Evolutionary conservation across 1,140 invertebrate species (phyloP).

Genomic region (Drosophila micromelanica): DNA sequence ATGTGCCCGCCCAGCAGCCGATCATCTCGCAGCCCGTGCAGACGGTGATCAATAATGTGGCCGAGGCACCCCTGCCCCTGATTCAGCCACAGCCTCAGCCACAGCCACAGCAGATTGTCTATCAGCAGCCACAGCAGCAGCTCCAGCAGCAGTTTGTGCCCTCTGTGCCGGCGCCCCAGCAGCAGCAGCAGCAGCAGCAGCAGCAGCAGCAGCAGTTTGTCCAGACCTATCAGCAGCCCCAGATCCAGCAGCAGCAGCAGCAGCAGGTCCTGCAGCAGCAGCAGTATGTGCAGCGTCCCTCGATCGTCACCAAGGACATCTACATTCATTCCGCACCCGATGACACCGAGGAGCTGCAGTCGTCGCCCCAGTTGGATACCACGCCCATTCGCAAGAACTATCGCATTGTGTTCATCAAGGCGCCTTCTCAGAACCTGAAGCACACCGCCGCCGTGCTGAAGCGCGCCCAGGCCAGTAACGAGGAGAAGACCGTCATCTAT

Average conservation of each 20-base stretch:
- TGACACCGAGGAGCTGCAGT: conserved; percentile 69
- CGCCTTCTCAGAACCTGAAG: conserved; percentile 89
- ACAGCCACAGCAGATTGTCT: background rate
- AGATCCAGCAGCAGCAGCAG: conserved; percentile 36
- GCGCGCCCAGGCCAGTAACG: conserved; percentile 87
- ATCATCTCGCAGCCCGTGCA: conserved; percentile 33
- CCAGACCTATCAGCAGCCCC: conserved; percentile 32
- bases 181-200: conserved; percentile 40
- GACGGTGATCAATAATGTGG: background rate
- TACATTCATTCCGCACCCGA: conserved; percentile 82
- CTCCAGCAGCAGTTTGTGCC: conserved; percentile 4
- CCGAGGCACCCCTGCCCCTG: conserved; percentile 13
- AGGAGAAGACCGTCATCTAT: conserved; percentile 94
- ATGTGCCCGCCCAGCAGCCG: conserved; percentile 24
- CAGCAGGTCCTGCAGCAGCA: conserved; percentile 53
- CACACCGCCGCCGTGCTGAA: conserved; percentile 87
- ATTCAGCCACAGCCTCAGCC: conserved; percentile 7
- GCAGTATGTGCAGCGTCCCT: conserved; percentile 66
- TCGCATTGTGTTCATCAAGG: conserved; percentile 95
- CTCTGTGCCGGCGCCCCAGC: conserved; percentile 16
- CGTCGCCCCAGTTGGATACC: conserved; percentile 56
- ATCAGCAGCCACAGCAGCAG: background rate
- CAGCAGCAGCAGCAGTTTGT: conserved; percentile 49
- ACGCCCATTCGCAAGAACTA: conserved; percentile 90
- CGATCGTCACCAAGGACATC: conserved; percentile 83